phyloP scores from a whole-genome alignment of 2,113 vertebrate genomes.

The Eidolon helvum region DNA sequence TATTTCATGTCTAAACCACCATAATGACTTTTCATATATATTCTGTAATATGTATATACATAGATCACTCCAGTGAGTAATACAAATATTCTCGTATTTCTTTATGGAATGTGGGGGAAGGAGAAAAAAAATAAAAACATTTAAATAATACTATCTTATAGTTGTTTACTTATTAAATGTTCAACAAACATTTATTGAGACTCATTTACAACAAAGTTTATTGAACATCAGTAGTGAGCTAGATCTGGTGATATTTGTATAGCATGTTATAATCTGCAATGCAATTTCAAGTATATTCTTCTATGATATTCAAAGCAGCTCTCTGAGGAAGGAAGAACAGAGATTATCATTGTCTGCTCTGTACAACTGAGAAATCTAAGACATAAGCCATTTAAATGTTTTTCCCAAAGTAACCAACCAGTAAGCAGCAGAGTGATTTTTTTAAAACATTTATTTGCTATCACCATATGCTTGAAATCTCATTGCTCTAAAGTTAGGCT shows the following conservation, averaged over 20 bases:
- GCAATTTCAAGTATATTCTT: not conserved
- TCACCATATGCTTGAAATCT: not conserved
- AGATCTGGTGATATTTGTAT: not conserved
- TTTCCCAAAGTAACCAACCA: not conserved
- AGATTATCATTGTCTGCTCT: not conserved
- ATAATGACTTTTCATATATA: not conserved
- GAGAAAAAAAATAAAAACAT: not conserved
- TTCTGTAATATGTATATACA: not conserved
- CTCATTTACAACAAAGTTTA: not conserved
- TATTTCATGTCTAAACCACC: constrained; percentile 23
- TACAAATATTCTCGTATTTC: constrained; percentile 7
- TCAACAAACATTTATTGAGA: not conserved
- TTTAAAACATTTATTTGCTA: not conserved
- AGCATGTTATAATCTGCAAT: not conserved
- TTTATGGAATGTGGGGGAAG: not conserved
- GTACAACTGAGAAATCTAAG: not conserved
- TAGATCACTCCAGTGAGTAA: not conserved
- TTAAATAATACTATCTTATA: not conserved
- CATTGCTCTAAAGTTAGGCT: not conserved
- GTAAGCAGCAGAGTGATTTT: not conserved
- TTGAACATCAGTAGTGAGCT: not conserved
- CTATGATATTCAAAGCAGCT: not conserved
- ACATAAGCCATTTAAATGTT: not conserved
- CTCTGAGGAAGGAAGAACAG: not conserved
- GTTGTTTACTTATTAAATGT: not conserved